Evolutionary conservation across 2,888 invertebrate species (phyloP).

Genomic region (Eupithecia insigniata): DNA sequence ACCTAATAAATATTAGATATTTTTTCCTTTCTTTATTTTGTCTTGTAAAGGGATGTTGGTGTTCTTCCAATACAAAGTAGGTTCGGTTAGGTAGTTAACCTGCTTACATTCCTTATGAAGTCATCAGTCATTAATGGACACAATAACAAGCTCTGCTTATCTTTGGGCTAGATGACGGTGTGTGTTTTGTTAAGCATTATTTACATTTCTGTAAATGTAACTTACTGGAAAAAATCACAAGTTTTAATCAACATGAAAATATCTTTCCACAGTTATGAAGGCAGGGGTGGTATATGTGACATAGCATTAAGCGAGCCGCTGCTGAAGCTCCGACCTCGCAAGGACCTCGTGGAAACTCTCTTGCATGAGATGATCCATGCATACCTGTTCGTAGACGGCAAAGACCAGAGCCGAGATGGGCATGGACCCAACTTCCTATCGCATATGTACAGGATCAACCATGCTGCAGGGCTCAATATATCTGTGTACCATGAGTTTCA

Average conservation of each 20-base stretch:
- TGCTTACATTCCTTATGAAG: too few species aligned
- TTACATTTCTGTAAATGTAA: too few species aligned
- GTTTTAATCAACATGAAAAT: not conserved
- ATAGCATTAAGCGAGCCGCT: slow-evolving; percentile 96
- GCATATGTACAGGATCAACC: slow-evolving; percentile 97
- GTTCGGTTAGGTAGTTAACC: too few species aligned
- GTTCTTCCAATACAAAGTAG: too few species aligned
- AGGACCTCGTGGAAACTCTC: slow-evolving; percentile 98
- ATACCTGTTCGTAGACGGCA: slow-evolving; percentile 94
- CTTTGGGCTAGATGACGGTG: too few species aligned
- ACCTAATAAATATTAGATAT: too few species aligned
- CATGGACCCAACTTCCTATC: slow-evolving; percentile 97
- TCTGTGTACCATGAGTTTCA: slow-evolving; percentile 97
- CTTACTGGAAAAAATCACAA: too few species aligned
- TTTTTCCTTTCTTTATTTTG: too few species aligned
- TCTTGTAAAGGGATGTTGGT: too few species aligned
- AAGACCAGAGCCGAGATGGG: slow-evolving; percentile 94
- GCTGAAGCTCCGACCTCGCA: slow-evolving; percentile 94
- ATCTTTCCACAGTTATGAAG: slow-evolving; percentile 85
- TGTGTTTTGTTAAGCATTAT: too few species aligned
- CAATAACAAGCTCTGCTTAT: too few species aligned
- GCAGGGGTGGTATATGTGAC: slow-evolving; percentile 89
- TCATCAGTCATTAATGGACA: too few species aligned
- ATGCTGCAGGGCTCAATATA: slow-evolving; percentile 92
- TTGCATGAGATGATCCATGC: slow-evolving; percentile 99